Evolutionary conservation across 92 coral and sea anemone genomes (phyloP).

Genomic region (Siderastrea radians): DNA sequence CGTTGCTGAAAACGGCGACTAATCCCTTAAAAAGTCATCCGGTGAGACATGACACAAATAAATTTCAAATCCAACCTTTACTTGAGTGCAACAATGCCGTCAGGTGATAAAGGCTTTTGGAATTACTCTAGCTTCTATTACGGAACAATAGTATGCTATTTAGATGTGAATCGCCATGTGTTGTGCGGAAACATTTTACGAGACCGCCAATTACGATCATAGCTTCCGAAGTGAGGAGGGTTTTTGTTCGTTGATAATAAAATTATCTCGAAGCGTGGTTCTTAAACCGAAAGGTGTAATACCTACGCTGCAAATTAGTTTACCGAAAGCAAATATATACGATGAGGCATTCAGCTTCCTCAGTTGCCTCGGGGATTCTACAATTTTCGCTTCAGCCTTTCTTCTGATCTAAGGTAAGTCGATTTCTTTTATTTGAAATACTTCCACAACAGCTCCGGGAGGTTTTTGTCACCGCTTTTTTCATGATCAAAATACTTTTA

Average conservation of each 20-base stretch:
- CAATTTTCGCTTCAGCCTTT: background rate
- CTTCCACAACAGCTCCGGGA: no score
- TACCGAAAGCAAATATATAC: conserved; percentile 37
- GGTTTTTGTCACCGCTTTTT: no score
- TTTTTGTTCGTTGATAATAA: background rate
- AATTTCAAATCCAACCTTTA: background rate
- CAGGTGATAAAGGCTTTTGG: background rate
- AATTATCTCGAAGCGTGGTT: conserved; percentile 31
- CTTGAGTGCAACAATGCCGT: background rate
- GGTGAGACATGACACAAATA: background rate
- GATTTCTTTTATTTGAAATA: background rate
- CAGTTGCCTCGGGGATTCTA: background rate
- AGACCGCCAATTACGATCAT: conserved; percentile 35
- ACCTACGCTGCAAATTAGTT: conserved; percentile 22
- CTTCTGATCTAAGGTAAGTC: conserved; percentile 9
- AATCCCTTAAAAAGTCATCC: background rate
- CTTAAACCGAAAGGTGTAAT: conserved; percentile 15
- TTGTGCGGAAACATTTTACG: background rate
- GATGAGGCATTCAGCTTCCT: background rate
- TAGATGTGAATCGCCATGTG: conserved; percentile 32
- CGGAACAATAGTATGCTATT: background rate
- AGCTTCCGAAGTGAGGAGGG: conserved; percentile 18
- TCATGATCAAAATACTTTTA: no score
- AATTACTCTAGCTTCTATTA: conserved; percentile 5
- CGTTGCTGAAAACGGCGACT: background rate